Evolutionary conservation across 1,140 invertebrate genomes (phyloP).

Genomic region (Sarcophaga peregrina): DNA sequence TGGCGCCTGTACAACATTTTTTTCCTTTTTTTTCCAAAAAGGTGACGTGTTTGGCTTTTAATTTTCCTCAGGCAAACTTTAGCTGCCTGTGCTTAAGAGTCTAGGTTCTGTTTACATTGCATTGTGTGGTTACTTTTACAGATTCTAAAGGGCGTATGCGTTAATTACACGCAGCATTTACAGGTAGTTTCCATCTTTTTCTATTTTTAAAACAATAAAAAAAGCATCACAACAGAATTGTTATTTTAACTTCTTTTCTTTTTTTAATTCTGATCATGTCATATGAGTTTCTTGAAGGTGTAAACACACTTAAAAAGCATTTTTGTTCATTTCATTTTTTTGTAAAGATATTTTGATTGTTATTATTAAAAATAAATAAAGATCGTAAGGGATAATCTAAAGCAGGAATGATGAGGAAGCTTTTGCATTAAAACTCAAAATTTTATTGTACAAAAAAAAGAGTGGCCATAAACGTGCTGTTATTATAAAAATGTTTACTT

Average conservation of each 20-base stretch:
- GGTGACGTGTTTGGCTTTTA: background rate
- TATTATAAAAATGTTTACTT: background rate
- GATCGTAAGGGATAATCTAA: background rate
- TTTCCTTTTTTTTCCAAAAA: too few species aligned
- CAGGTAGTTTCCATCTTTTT: background rate
- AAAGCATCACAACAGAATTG: background rate
- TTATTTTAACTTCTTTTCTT: background rate
- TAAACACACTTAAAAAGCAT: background rate
- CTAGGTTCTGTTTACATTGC: background rate
- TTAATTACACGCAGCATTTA: slow-evolving; percentile 33
- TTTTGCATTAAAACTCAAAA: background rate
- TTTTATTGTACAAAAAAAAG: background rate
- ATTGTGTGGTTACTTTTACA: background rate
- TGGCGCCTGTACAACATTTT: slow-evolving; percentile 24
- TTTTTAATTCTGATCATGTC: background rate
- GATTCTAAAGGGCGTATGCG: slow-evolving; percentile 37
- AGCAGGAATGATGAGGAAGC: background rate
- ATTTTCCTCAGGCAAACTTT: background rate
- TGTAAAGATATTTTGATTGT: background rate
- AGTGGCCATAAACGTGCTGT: too few species aligned
- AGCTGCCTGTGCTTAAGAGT: background rate
- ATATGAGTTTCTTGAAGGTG: background rate
- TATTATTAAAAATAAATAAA: slow-evolving; percentile 1
- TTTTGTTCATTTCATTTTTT: background rate
- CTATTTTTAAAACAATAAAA: background rate